A percentile compares a stretch with the other conserved stretches of the same genome.
phyloP scores from a whole-genome alignment of 2,113 vertebrate species.

The Origma solitaria region DNA sequence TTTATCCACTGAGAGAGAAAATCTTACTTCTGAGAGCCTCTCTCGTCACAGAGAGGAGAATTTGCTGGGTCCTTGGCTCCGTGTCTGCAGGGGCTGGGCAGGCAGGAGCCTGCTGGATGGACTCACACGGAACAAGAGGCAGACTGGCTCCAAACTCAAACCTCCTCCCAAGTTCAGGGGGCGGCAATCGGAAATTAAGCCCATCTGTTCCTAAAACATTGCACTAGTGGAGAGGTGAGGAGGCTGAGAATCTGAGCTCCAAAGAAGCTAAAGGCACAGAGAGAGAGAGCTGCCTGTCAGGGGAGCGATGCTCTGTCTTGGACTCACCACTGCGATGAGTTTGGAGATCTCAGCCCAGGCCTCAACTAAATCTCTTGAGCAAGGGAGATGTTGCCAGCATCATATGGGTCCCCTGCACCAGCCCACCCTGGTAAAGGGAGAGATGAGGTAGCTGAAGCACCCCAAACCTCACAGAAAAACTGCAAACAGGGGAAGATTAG shows the following conservation, averaged over 20 bases:
- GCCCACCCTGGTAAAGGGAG: background rate
- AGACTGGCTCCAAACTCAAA: background rate
- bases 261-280: background rate
- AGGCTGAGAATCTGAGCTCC: background rate
- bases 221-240: background rate
- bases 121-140: background rate
- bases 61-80: background rate
- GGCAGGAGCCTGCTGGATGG: background rate
- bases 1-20: background rate
- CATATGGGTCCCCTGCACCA: background rate
- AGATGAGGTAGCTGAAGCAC: background rate
- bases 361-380: background rate
- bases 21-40: background rate
- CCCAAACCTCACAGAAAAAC: background rate
- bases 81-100: background rate
- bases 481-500: background rate
- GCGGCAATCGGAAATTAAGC: conserved; percentile 17
- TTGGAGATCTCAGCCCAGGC: background rate
- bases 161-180: conserved; percentile 11
- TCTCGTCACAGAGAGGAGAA: rapidly evolving
- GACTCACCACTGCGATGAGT: background rate
- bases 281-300: background rate
- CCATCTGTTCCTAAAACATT: conserved; percentile 22
- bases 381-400: background rate
- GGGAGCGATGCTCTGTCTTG: background rate